Base-by-base conservation (phyloP, 1,140 invertebrate species). In the Telenomus remus region DNA sequence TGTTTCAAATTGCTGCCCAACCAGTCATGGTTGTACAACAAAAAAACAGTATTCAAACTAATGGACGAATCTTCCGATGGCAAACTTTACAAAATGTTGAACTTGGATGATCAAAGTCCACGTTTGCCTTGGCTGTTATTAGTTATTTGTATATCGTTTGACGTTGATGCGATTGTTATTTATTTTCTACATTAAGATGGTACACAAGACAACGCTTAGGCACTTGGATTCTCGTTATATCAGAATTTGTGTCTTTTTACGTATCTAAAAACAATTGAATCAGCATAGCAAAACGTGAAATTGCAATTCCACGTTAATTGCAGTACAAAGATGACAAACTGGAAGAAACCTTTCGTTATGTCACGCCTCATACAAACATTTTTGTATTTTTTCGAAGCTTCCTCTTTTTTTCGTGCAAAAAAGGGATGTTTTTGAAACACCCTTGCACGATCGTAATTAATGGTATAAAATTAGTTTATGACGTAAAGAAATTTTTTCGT, bases 1-100 rank as follows among this genome's bases (percentile, higher is more conserved):
- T 37, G 42, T 61, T 51, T 48, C 48, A 60, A 65, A 69, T 46
- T 61, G 51, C 14, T 49, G 33, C n/a, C 37, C 13, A 8, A 49
- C 11, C 11, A 39, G 46, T n/a, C n/a, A n/a, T n/a, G n/a, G n/a
- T 46, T 66, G 47, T 69, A 69, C 54, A 60, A 60, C 56, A 55
- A 61, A n/a, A n/a, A 51, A 50, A 57, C 54, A 46, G n/a, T 59
- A 69, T 47, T 39, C 11, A 66, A 64, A 47, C 48, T 53, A 68
- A 50, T 50, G 12, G 49, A 51, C 39, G 14, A 61, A 51, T 46
- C 27, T 35, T 61, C 13, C 59, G 11, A 37, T 12, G 12, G 35
- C 33, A 33, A 10, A 49, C 19, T 3, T 6, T 27, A 39, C 35
- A 19, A 13, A 15, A 64, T 33, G 6, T 6, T 6, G 33, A 19